phyloP scores from a whole-genome alignment of 2,113 vertebrate genomes.

The Isurus oxyrinchus region DNA sequence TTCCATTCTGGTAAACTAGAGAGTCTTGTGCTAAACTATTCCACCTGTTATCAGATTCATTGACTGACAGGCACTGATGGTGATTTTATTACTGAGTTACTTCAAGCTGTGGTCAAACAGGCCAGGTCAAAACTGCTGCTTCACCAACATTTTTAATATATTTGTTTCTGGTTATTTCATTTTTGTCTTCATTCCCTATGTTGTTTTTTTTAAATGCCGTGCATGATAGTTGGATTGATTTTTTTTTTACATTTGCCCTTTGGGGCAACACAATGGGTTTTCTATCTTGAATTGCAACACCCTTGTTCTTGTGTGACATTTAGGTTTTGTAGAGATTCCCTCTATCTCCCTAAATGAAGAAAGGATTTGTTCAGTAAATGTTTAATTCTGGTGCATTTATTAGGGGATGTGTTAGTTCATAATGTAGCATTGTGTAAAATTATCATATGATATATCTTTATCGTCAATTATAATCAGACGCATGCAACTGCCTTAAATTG shows the following conservation, averaged over 20 bases:
- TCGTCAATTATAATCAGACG: neutral
- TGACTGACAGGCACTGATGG: neutral
- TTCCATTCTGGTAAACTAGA: neutral
- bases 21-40: neutral
- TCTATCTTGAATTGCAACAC: neutral
- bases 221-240: neutral
- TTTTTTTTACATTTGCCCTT: neutral
- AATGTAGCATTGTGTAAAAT: slow-evolving; percentile 4
- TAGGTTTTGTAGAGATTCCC: neutral
- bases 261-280: neutral
- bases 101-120: neutral
- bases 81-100: neutral
- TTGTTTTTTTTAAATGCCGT: neutral
- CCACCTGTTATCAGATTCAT: neutral
- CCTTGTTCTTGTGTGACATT: neutral
- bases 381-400: too few species aligned
- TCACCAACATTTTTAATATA: neutral
- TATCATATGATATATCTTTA: slow-evolving; percentile 19
- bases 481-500: neutral
- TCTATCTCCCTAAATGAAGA: neutral
- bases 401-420: neutral
- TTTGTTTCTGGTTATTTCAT: neutral
- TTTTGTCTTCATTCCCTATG: neutral
- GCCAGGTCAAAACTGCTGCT: neutral
- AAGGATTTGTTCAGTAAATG: neutral